Evolutionary conservation across 2,888 invertebrate species (phyloP).

Genomic region (Venusia cambrica): DNA sequence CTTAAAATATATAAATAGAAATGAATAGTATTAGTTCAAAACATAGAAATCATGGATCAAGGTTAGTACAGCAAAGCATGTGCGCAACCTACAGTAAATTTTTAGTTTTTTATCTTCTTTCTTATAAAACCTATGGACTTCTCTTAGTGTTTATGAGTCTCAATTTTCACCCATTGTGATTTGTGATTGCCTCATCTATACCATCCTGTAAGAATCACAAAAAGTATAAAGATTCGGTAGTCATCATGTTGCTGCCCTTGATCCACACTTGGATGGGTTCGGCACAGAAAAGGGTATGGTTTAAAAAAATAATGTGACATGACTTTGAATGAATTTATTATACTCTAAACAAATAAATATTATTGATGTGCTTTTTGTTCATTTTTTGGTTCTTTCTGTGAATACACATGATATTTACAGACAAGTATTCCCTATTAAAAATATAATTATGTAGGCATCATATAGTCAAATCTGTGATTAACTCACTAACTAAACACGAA

Average conservation of each 20-base stretch:
- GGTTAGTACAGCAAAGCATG: conserved; percentile 62
- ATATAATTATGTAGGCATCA: no score
- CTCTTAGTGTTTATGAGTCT: conserved; percentile 14
- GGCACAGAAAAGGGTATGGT: no score
- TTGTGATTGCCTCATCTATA: conserved; percentile 52
- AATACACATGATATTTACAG: no score
- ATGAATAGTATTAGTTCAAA: conserved; percentile 26
- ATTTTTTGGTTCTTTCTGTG: no score
- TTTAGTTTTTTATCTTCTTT: conserved; percentile 24
- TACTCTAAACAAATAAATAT: no score
- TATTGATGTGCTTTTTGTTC: no score
- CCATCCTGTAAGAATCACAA: conserved; percentile 62
- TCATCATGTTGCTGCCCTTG: neutral
- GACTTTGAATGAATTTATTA: no score
- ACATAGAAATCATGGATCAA: conserved; percentile 23
- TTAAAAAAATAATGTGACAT: no score
- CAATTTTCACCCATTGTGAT: conserved; percentile 15
- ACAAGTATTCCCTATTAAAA: no score
- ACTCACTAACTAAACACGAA: no score
- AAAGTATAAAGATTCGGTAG: conserved; percentile 7
- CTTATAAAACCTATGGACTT: conserved; percentile 15
- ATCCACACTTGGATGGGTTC: neutral
- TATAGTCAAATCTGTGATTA: no score
- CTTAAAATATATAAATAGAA: conserved; percentile 14
- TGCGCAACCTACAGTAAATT: conserved; percentile 33